Percentiles rank a stretch among this genome's conserved stretches.
These are phyloP conservation scores for Steatocranus sp. DNA, from an alignment of 2,797 vertebrate genomes.

Conservation along the genomic window DNA sequence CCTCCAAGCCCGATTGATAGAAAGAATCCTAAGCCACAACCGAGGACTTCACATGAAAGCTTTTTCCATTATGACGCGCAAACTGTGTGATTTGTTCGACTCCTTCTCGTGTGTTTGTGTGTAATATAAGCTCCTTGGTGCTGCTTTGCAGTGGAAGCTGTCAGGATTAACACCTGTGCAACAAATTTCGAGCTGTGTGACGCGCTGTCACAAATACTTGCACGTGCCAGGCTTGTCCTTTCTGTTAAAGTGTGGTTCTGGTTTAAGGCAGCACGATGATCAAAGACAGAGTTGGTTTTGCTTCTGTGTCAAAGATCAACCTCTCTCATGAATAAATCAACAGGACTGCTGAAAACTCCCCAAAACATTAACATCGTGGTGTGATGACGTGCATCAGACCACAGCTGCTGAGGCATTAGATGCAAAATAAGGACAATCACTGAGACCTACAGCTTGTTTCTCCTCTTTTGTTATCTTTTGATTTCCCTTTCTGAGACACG, in stretches of 20 bases:
- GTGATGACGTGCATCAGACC: constrained; percentile 3
- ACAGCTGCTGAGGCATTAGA: constrained; percentile 2
- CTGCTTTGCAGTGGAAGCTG: constrained; percentile 33
- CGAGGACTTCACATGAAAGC: constrained; percentile 38
- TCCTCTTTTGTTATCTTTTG: neutral
- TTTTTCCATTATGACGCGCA: constrained; percentile 4
- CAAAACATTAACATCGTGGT: neutral
- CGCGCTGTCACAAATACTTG: constrained; percentile 25
- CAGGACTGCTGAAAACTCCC: neutral
- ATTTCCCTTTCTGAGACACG: neutral
- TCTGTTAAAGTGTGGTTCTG: neutral
- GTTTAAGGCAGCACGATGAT: neutral
- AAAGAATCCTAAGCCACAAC: neutral
- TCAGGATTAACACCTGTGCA: constrained; percentile 69
- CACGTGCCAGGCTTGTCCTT: constrained; percentile 25
- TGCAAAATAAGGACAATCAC: neutral
- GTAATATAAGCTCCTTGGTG: constrained; percentile 46
- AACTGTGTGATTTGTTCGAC: constrained; percentile 25
- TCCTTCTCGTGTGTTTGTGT: neutral
- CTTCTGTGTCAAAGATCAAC: constrained; percentile 24
- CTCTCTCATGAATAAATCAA: neutral
- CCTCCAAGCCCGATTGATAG: constrained; percentile 12
- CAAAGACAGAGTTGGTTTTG: neutral
- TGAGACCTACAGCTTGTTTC: neutral
- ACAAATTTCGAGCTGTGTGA: constrained; percentile 31